Conservation (phyloP, 2,113 vertebrate genomes). For the Corythoichthys haematopterus region DNA sequence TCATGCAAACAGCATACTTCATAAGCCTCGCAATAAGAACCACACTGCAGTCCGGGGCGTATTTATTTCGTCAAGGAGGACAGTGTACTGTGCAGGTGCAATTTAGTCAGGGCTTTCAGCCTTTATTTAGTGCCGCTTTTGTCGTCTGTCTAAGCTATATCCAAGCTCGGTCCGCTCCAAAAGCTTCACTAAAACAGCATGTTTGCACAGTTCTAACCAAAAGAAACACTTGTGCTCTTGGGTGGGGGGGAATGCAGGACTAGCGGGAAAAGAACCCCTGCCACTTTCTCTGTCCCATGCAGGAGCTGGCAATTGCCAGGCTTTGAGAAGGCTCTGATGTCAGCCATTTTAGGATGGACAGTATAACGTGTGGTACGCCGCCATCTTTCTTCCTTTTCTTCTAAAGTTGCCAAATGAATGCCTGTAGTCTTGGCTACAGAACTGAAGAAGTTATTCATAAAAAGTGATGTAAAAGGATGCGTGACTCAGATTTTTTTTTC, state of each 20-base stretch:
- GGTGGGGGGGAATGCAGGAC: slow-evolving; percentile 28
- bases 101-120: slow-evolving; percentile 52
- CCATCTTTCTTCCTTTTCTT: slow-evolving; percentile 70
- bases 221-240: slow-evolving; percentile 49
- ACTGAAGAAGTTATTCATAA: slow-evolving; percentile 60
- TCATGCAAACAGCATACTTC: slow-evolving; percentile 47
- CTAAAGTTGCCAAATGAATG: slow-evolving; percentile 61
- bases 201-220: slow-evolving; percentile 66
- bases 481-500: slow-evolving; percentile 47
- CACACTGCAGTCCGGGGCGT: slow-evolving; percentile 13
- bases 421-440: slow-evolving; percentile 59
- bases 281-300: slow-evolving; percentile 62
- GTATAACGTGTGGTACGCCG: slow-evolving; percentile 61
- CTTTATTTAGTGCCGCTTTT: slow-evolving; percentile 57
- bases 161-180: slow-evolving; percentile 48
- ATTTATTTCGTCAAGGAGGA: slow-evolving; percentile 34
- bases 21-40: slow-evolving; percentile 28
- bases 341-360: slow-evolving; percentile 74
- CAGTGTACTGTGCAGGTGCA: slow-evolving; percentile 29
- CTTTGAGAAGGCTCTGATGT: slow-evolving; percentile 63
- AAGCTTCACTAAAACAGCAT: slow-evolving; percentile 58
- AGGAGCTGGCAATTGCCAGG: slow-evolving; percentile 64
- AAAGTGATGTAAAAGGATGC: slow-evolving; percentile 59
- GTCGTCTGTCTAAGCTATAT: slow-evolving; percentile 38
- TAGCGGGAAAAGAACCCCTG: slow-evolving; percentile 46